Percentiles rank a stretch among this genome's conserved stretches.
Evolutionary conservation across 1,140 invertebrate genomes (phyloP).

Genomic region (Polypedilum vanderplanki): DNA sequence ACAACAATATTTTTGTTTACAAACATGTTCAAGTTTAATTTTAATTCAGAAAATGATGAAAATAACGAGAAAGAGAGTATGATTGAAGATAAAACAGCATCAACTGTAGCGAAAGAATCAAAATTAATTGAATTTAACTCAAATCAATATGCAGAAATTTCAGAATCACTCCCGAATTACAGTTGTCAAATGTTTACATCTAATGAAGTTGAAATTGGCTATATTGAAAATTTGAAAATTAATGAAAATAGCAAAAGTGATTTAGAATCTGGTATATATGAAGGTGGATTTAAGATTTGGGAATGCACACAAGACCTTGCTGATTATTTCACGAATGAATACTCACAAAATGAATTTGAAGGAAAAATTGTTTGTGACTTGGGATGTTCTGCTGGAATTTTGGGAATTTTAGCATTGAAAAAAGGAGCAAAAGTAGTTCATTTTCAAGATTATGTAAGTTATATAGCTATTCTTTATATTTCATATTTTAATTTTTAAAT

Average conservation of each 20-base stretch:
- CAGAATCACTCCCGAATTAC: conserved; percentile 38
- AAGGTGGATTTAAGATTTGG: conserved; percentile 84
- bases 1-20: background rate
- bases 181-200: conserved; percentile 39
- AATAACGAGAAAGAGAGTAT: conserved; percentile 31
- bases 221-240: conserved; percentile 48
- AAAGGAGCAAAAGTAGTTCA: conserved; percentile 57
- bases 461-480: background rate
- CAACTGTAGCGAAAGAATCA: conserved; percentile 33
- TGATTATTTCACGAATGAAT: conserved; percentile 51
- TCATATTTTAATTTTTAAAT: conserved; percentile 30
- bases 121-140: conserved; percentile 37
- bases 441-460: conserved; percentile 86
- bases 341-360: conserved; percentile 43
- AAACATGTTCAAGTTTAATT: conserved; percentile 47
- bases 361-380: conserved; percentile 63
- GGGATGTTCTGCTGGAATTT: conserved; percentile 77
- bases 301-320: conserved; percentile 75
- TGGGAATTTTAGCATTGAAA: conserved; percentile 64
- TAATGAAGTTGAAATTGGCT: conserved; percentile 46
- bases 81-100: conserved; percentile 32
- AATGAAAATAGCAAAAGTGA: conserved; percentile 65
- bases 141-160: conserved; percentile 42
- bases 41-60: conserved; percentile 44
- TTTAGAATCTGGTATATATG: conserved; percentile 61